Conservation (phyloP, 1,140 invertebrate genomes). For the Asobara japonica region DNA sequence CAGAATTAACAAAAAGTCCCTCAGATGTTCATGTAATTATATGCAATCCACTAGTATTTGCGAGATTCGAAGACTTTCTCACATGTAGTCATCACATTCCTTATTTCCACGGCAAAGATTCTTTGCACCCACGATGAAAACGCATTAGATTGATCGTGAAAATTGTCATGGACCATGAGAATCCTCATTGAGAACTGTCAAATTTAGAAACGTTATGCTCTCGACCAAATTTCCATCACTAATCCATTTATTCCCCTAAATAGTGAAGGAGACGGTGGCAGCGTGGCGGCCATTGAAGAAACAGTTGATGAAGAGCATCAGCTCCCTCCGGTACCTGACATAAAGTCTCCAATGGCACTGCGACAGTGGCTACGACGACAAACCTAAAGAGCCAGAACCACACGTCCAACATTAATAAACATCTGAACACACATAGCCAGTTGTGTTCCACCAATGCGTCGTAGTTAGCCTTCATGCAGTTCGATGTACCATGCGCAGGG, state of each 20-base stretch:
- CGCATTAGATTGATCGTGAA: too few relatives aligned
- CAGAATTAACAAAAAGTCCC: too few relatives aligned
- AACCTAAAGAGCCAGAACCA: not conserved
- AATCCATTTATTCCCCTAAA: slow-evolving; percentile 22
- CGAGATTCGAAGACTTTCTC: too few relatives aligned
- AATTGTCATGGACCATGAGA: too few relatives aligned
- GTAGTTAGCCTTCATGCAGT: not conserved
- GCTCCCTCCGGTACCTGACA: slow-evolving; percentile 57
- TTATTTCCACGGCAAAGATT: too few relatives aligned
- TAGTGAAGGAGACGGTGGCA: slow-evolving; percentile 65
- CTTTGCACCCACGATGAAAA: too few relatives aligned
- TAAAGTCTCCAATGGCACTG: slow-evolving; percentile 47
- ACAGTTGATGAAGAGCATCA: slow-evolving; percentile 51
- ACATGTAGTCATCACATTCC: too few relatives aligned
- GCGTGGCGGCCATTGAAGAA: slow-evolving; percentile 58
- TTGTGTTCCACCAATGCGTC: not conserved
- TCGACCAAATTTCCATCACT: not conserved
- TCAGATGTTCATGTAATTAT: too few relatives aligned
- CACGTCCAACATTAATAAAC: not conserved
- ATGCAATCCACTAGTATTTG: too few relatives aligned
- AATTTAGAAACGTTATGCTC: not conserved
- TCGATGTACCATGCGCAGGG: not conserved
- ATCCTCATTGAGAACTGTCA: too few relatives aligned
- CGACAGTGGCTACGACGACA: slow-evolving; percentile 23
- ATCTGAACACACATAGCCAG: not conserved